These are phyloP conservation scores for Anas platyrhynchos DNA, from an alignment of 2,113 vertebrate genomes.

Conservation along the genomic window DNA sequence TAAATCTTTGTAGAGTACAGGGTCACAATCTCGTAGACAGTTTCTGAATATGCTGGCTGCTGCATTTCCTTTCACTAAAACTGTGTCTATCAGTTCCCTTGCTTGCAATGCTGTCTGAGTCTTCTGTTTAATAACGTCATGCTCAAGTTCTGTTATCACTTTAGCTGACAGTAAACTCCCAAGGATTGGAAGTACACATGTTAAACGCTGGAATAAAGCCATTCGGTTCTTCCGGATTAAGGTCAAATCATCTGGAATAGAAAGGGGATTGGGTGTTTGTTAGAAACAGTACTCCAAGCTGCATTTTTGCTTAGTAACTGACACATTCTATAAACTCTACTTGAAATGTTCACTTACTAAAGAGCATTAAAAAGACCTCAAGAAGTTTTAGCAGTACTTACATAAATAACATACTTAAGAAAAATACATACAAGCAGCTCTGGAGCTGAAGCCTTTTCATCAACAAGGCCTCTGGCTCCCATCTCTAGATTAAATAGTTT, in stretches of 20 bases:
- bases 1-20: constrained; percentile 88
- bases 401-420: neutral
- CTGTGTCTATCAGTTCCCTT: constrained; percentile 88
- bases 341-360: neutral
- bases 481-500: neutral
- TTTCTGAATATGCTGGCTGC: constrained; percentile 92
- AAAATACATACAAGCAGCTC: neutral
- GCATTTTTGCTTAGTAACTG: neutral
- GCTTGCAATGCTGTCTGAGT: constrained; percentile 89
- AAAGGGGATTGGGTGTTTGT: neutral
- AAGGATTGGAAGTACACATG: constrained; percentile 86
- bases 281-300: neutral
- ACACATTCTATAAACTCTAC: neutral
- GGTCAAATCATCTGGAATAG: constrained; percentile 88
- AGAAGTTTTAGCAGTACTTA: neutral
- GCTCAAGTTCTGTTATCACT: constrained; percentile 87
- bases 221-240: constrained; percentile 92
- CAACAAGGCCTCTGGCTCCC: neutral
- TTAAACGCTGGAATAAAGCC: constrained; percentile 89
- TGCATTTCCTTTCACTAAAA: constrained; percentile 92
- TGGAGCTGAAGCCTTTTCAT: neutral
- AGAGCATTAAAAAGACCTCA: neutral
- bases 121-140: constrained; percentile 88
- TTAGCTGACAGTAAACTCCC: constrained; percentile 87
- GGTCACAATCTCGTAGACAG: constrained; percentile 90